These are phyloP conservation scores for Esperia sulphurella DNA, from an alignment of 2,888 invertebrate species.

Conservation along the genomic window DNA sequence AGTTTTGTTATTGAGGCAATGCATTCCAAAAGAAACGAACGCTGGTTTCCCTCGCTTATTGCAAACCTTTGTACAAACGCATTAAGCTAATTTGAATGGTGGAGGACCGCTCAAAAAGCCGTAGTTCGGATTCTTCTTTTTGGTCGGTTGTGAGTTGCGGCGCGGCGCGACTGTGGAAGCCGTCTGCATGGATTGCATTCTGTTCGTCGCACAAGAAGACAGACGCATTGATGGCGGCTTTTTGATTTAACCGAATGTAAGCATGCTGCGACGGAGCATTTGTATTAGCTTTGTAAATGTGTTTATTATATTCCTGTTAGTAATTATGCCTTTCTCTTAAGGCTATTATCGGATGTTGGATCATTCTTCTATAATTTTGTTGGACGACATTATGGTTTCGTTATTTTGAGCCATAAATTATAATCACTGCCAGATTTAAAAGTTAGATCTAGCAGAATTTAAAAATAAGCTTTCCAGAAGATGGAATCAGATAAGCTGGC, in stretches of 20 bases:
- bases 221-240: constrained; percentile 58
- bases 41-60: constrained; percentile 62
- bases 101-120: constrained; percentile 67
- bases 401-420: constrained; percentile 2
- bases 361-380: background rate
- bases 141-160: constrained; percentile 42
- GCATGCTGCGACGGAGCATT: constrained; percentile 24
- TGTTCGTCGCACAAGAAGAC: constrained; percentile 61
- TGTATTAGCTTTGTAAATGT: constrained; percentile 41
- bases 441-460: constrained; percentile 37
- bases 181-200: constrained; percentile 62
- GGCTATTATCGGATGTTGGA: background rate
- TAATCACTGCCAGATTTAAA: constrained; percentile 5
- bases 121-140: constrained; percentile 74
- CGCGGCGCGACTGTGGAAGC: constrained; percentile 65
- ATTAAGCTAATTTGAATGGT: constrained; percentile 78
- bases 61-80: constrained; percentile 70
- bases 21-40: constrained; percentile 38
- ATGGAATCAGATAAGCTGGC: constrained; percentile 67
- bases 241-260: constrained; percentile 51
- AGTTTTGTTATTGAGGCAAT: constrained; percentile 43
- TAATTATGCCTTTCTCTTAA: background rate
- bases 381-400: background rate
- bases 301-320: constrained; percentile 31
- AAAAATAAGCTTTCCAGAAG: constrained; percentile 60